phyloP scores from a whole-genome alignment of 2,113 vertebrate species.

The Austrofundulus limnaeus region DNA sequence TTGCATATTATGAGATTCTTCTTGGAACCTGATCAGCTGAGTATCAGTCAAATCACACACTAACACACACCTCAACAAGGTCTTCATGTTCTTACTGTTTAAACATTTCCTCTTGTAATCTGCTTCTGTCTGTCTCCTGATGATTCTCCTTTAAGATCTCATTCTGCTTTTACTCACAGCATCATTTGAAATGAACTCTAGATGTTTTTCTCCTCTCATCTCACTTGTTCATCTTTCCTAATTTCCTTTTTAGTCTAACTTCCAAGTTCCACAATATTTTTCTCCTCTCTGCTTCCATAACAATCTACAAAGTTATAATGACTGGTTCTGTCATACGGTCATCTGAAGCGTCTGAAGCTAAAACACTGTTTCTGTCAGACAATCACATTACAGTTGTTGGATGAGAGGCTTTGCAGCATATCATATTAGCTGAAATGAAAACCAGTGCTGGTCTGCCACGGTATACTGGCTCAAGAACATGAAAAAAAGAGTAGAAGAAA shows the following conservation, averaged over 20 bases:
- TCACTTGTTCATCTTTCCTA: background rate
- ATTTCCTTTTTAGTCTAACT: background rate
- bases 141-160: slow-evolving; percentile 19
- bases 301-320: slow-evolving; percentile 7
- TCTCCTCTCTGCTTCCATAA: slow-evolving; percentile 1
- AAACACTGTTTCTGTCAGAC: slow-evolving; percentile 11
- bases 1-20: background rate
- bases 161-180: slow-evolving; percentile 18
- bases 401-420: slow-evolving; percentile 1
- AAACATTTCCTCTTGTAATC: slow-evolving; percentile 6
- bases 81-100: slow-evolving; percentile 14
- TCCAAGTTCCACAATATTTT: slow-evolving; percentile 3
- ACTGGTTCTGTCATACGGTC: slow-evolving; percentile 15
- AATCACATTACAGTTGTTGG: slow-evolving; percentile 35
- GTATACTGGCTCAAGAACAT: slow-evolving; percentile 1
- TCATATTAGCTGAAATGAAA: slow-evolving; percentile 6
- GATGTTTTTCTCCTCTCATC: slow-evolving; percentile 6
- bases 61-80: background rate
- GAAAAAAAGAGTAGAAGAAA: slow-evolving; percentile 3
- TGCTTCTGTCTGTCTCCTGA: slow-evolving; percentile 7
- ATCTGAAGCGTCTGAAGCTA: slow-evolving; percentile 12
- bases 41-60: slow-evolving; percentile 17
- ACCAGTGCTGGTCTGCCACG: background rate
- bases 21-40: slow-evolving; percentile 15
- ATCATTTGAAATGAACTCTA: slow-evolving; percentile 1